Conservation (phyloP, 1,140 invertebrate species). For the Penaeus japonicus region DNA sequence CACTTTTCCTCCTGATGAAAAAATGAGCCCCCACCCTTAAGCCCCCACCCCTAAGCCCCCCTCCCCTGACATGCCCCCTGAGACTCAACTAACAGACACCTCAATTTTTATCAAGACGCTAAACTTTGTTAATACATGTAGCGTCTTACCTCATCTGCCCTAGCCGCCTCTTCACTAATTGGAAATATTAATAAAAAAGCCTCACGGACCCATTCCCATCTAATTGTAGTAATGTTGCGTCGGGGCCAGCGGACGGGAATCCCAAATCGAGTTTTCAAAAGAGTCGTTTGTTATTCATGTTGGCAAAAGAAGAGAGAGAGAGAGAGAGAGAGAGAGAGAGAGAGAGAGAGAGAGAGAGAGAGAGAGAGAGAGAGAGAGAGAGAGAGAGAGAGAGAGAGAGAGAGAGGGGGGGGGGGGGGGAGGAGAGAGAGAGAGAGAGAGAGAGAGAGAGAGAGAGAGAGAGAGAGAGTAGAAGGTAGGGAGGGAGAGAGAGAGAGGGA, state of each 20-base stretch:
- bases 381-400: too few species aligned
- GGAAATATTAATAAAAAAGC: constrained; percentile 51
- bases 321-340: too few species aligned
- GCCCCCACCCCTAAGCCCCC: neutral
- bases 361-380: too few species aligned
- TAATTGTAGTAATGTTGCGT: constrained; percentile 45
- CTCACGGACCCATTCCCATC: constrained; percentile 31
- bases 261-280: neutral
- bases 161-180: constrained; percentile 44
- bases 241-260: neutral
- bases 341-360: too few species aligned
- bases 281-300: constrained; percentile 41
- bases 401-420: too few species aligned
- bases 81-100: constrained; percentile 44
- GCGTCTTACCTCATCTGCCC: constrained; percentile 48
- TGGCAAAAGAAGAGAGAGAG: too few species aligned
- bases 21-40: neutral
- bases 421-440: too few species aligned
- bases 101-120: constrained; percentile 50
- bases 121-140: constrained; percentile 51
- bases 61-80: neutral
- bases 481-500: too few species aligned
- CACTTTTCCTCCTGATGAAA: neutral
- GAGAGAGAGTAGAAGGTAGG: too few species aligned
- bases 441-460: too few species aligned